Conservation (phyloP, 2,797 vertebrate species). For the Epinephelus coioides region DNA sequence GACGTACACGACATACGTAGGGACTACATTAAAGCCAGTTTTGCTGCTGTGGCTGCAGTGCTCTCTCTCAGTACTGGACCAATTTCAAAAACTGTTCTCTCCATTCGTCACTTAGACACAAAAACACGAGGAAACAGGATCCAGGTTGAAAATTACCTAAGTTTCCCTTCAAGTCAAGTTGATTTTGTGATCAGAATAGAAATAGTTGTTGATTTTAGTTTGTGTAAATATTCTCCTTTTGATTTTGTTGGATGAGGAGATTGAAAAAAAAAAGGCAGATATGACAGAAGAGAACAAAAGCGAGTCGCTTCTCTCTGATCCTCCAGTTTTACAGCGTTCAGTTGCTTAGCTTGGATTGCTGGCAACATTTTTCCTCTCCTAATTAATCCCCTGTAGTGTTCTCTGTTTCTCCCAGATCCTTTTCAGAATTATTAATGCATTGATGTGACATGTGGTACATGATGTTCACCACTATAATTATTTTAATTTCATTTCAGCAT, state of each 20-base stretch:
- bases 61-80: no score
- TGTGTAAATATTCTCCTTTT: not conserved
- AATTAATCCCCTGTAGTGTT: constrained; percentile 58
- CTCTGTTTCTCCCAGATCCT: constrained; percentile 29
- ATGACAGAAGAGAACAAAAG: constrained; percentile 30
- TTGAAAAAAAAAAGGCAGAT: constrained; percentile 1
- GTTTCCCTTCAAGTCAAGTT: not conserved
- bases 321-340: constrained; percentile 32
- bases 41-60: no score
- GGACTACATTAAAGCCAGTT: no score
- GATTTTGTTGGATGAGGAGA: constrained; percentile 4
- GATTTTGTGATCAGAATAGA: constrained; percentile 12
- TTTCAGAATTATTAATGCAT: constrained; percentile 39
- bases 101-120: no score
- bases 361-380: constrained; percentile 34
- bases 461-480: constrained; percentile 22
- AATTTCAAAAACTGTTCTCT: no score
- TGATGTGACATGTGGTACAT: constrained; percentile 20
- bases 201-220: not conserved
- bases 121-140: no score
- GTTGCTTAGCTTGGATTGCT: constrained; percentile 23
- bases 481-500: constrained; percentile 25
- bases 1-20: no score
- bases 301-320: constrained; percentile 37
- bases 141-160: no score